Conservation (phyloP, 2,888 invertebrate species). For the Drosophila leonis region DNA sequence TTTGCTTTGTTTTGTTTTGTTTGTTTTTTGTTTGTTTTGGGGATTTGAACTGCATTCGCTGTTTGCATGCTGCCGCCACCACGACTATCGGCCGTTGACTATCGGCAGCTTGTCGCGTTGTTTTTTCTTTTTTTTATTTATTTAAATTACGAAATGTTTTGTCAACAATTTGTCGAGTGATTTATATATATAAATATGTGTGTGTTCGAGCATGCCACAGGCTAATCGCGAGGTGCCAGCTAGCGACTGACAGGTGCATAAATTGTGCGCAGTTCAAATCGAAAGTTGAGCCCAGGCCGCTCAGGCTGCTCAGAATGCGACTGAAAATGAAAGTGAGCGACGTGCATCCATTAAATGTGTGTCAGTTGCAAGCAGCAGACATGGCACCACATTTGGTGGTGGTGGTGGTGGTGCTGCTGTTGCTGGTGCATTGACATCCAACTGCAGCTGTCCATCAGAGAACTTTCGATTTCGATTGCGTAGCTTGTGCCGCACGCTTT, state of each 20-base stretch:
- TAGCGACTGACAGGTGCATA: slow-evolving; percentile 79
- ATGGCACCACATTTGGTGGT: slow-evolving; percentile 13
- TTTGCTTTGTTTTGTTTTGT: slow-evolving; percentile 6
- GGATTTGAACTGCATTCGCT: slow-evolving; percentile 35
- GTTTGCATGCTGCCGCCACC: slow-evolving; percentile 43
- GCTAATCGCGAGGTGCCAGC: slow-evolving; percentile 62
- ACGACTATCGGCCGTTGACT: slow-evolving; percentile 60
- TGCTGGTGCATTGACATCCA: slow-evolving; percentile 67
- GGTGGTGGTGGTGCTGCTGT: not conserved
- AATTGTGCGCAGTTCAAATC: slow-evolving; percentile 67
- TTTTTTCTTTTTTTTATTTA: slow-evolving; percentile 43
- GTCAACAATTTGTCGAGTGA: slow-evolving; percentile 81
- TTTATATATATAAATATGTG: slow-evolving; percentile 49
- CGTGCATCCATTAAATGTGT: slow-evolving; percentile 79
- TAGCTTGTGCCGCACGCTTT: slow-evolving; percentile 55
- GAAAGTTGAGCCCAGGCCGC: slow-evolving; percentile 70
- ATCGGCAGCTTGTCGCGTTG: slow-evolving; percentile 63
- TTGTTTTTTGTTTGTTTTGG: slow-evolving; percentile 12
- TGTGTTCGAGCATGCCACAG: slow-evolving; percentile 9
- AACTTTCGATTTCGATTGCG: slow-evolving; percentile 79
- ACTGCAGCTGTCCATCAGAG: slow-evolving; percentile 75
- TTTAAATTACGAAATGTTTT: slow-evolving; percentile 80
- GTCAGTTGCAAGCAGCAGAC: slow-evolving; percentile 60
- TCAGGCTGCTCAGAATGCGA: slow-evolving; percentile 70
- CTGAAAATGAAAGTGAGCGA: slow-evolving; percentile 66